Evolutionary conservation across 2,797 vertebrate species (phyloP).

Genomic region (Delichon dasypus): DNA sequence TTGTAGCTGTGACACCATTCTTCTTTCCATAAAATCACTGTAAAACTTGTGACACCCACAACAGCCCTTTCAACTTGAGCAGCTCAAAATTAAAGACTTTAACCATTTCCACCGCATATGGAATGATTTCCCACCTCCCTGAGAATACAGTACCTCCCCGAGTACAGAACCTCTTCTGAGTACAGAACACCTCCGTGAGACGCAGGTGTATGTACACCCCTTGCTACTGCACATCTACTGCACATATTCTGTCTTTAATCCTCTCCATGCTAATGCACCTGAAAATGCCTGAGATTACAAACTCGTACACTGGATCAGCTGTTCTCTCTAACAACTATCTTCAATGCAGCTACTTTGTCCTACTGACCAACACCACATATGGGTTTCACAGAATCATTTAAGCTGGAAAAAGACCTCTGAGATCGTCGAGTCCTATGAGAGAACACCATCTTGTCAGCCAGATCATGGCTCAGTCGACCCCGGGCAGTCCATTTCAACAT

Average conservation of each 20-base stretch:
- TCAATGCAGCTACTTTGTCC: neutral
- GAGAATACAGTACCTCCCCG: neutral
- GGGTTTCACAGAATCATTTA: neutral
- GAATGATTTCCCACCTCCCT: neutral
- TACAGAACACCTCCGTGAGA: neutral
- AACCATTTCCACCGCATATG: neutral
- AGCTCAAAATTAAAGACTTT: neutral
- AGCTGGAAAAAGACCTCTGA: neutral
- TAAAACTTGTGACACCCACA: neutral
- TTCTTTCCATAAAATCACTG: neutral
- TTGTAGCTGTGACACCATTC: neutral
- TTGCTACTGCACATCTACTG: neutral
- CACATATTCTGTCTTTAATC: neutral
- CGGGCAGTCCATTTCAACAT: neutral
- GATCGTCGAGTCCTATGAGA: neutral
- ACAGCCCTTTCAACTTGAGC: neutral
- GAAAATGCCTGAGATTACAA: neutral
- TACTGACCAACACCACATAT: neutral
- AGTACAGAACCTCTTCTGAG: neutral
- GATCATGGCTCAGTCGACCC: neutral
- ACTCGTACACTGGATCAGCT: neutral
- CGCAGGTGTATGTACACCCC: neutral
- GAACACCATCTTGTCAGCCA: neutral
- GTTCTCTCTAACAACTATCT: neutral
- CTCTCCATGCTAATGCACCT: neutral